Base-by-base conservation (phyloP, 2,888 invertebrate species). In the Chrysodeixis includens region DNA sequence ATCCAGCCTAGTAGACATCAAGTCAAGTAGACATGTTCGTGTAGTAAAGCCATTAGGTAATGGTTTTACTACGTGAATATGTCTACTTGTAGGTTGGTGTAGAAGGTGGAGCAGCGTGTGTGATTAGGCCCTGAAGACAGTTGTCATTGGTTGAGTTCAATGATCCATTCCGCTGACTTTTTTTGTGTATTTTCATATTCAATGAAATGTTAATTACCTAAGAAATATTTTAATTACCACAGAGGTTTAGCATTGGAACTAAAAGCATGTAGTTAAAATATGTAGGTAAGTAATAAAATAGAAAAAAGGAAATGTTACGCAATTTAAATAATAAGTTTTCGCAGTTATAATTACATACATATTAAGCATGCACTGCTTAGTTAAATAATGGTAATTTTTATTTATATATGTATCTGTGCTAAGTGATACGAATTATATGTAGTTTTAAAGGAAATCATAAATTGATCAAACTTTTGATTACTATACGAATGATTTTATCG, bases 291-390 rank as follows among this genome's bases (percentile, higher is more conserved):
- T 6, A n/a, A 40, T n/a, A n/a, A 40, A 40, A 35, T n/a, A 40
- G 40, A n/a, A 40, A 40, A 35, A 40, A 40, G 40, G 40, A 40
- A 40, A 40, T n/a, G 40, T 40, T 40, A 40, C n/a, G 40, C n/a
- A 40, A 40, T n/a, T 40, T 40, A 4, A n/a, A 40, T 40, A n/a
- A 40, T 12, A 3, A 35, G 2, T 40, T n/a, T 40, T 40, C 40
- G 40, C n/a, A 40, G 14, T 40, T n/a, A n/a, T 14, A 4, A 26
- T 26, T 26, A 4, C 6, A 26, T 26, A 6, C 26, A 40, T n/a
- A n/a, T 40, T 40, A 40, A n/a, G 6, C n/a, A n/a, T 14, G 32
- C 14, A n/a, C 0, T n/a, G n/a, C n/a, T 7, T 4, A 40, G 40
- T 40, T 40, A 40, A 40, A 40, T n/a, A 40, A 40, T 40, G 40